phyloP scores from a whole-genome alignment of 2,888 invertebrate species.

The Noctua pronuba region DNA sequence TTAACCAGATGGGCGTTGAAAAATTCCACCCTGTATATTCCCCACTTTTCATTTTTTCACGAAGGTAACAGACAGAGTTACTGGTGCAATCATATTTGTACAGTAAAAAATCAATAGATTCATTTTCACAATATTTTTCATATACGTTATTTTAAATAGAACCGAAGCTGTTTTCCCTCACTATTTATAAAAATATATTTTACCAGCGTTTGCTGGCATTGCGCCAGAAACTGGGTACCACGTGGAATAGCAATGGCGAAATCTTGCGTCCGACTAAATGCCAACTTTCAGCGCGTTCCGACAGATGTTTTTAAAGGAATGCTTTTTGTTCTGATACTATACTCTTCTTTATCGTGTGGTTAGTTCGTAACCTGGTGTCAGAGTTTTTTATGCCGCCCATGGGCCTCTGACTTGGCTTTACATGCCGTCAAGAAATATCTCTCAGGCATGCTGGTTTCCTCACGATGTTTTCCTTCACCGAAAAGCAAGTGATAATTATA shows the following conservation, averaged over 20 bases:
- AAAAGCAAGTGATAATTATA: no score
- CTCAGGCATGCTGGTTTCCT: no score
- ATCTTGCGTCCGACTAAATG: slow-evolving; percentile 39
- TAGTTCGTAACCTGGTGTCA: no score
- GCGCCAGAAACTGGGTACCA: slow-evolving; percentile 29
- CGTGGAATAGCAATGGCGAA: slow-evolving; percentile 39
- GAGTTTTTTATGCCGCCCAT: no score
- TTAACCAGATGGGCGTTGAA: no score
- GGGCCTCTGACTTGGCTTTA: no score
- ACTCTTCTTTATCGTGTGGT: no score
- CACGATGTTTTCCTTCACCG: no score
- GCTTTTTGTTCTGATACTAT: slow-evolving; percentile 1
- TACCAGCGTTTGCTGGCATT: slow-evolving; percentile 37
- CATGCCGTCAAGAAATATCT: no score
- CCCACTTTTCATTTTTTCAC: no score
- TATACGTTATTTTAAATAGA: slow-evolving; percentile 14
- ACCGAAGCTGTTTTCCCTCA: slow-evolving; percentile 24
- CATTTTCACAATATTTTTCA: not conserved
- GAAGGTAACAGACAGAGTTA: not conserved
- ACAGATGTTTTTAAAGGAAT: slow-evolving; percentile 32
- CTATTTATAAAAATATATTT: slow-evolving; percentile 52
- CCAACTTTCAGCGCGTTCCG: slow-evolving; percentile 31
- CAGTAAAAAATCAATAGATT: not conserved
- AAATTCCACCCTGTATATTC: no score
- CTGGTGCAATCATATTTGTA: not conserved